Evolutionary conservation across 2,797 vertebrate species (phyloP).

Genomic region (Vireo griseus): DNA sequence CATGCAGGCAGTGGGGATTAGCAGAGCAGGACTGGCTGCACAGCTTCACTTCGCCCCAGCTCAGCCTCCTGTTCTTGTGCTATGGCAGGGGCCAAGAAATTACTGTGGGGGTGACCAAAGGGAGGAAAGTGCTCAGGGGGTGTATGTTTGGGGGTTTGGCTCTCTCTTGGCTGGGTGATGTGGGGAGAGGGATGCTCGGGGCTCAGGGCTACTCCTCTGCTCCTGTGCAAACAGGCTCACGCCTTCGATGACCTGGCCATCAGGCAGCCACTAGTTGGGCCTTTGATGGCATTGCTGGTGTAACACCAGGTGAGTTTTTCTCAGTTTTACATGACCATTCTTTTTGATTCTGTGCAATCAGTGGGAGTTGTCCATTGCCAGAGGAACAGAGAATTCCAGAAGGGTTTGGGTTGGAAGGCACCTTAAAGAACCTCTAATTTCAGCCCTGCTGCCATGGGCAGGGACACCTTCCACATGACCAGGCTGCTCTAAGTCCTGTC

Average conservation of each 20-base stretch:
- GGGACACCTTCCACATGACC: neutral
- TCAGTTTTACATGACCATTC: neutral
- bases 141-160: neutral
- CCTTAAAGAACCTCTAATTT: neutral
- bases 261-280: neutral
- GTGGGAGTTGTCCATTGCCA: neutral
- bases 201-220: neutral
- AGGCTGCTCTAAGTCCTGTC: neutral
- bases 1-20: accelerated
- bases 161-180: neutral
- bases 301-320: neutral
- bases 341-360: neutral
- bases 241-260: accelerated
- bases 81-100: accelerated
- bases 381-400: neutral
- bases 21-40: neutral
- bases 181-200: neutral
- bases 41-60: accelerated
- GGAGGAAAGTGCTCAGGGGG: accelerated
- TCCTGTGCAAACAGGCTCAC: neutral
- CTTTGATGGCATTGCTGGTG: too few relatives aligned
- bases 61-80: accelerated
- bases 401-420: neutral
- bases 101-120: accelerated
- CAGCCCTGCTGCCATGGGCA: neutral